Evolutionary conservation across 2,113 vertebrate genomes (phyloP).

Genomic region (Siphamia tubifer): DNA sequence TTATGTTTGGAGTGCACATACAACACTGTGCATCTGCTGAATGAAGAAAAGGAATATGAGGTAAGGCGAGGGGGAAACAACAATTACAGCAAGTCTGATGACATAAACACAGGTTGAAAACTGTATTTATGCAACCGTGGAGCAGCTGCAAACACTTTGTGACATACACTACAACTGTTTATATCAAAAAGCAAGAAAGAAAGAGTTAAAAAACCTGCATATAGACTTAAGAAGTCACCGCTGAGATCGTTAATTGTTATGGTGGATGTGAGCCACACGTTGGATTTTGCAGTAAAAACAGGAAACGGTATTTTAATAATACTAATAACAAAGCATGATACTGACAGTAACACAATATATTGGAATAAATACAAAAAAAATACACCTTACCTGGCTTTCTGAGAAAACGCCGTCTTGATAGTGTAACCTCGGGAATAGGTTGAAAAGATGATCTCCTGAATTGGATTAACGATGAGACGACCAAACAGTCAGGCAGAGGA

Average conservation of each 20-base stretch:
- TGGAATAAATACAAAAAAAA: neutral
- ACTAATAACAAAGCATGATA: too few relatives aligned
- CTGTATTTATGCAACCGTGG: neutral
- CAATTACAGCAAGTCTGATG: neutral
- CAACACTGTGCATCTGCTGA: constrained; percentile 26
- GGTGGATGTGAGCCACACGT: too few relatives aligned
- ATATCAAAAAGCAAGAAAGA: too few relatives aligned
- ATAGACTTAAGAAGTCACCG: too few relatives aligned
- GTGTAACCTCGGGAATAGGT: constrained; percentile 38
- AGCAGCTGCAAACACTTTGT: too few relatives aligned
- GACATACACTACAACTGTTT: neutral
- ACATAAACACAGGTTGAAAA: neutral
- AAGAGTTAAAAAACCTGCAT: too few relatives aligned
- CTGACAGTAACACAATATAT: neutral
- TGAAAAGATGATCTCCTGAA: constrained; percentile 67
- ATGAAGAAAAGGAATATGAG: neutral
- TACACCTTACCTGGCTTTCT: constrained; percentile 60
- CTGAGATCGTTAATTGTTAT: too few relatives aligned
- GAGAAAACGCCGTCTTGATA: constrained; percentile 62
- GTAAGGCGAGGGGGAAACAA: neutral
- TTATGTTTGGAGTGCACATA: neutral
- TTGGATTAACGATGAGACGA: constrained; percentile 58
- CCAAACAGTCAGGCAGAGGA: constrained; percentile 46
- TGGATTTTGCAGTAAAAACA: too few relatives aligned
- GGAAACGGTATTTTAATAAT: too few relatives aligned